Conservation (phyloP, 2,113 vertebrate genomes). For the Ageneiosus marmoratus region DNA sequence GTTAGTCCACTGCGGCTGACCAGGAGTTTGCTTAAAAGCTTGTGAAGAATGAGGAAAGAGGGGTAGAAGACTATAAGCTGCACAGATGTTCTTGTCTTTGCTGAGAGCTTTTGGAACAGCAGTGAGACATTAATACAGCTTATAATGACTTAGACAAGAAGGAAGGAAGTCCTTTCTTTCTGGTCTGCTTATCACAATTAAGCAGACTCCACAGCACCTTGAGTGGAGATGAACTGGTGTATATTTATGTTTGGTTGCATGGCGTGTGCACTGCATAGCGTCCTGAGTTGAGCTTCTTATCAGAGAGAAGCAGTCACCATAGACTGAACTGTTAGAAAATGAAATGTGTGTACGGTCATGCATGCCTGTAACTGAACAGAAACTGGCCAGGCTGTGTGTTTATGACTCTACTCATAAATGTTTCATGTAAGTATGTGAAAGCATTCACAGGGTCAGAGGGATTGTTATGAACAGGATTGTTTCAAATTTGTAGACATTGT, state of each 20-base stretch:
- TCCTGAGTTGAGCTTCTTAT: conserved; percentile 3
- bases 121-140: background rate
- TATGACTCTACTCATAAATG: background rate
- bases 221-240: conserved; percentile 4
- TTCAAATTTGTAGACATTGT: background rate
- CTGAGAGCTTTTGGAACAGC: conserved; percentile 36
- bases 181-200: conserved; percentile 42
- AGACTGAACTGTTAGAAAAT: background rate
- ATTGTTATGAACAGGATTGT: background rate
- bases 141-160: background rate
- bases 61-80: conserved; percentile 19
- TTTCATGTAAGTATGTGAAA: background rate
- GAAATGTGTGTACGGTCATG: background rate
- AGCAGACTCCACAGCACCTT: background rate
- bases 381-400: conserved; percentile 4
- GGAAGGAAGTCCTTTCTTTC: conserved; percentile 48
- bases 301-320: background rate
- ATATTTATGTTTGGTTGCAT: conserved; percentile 2
- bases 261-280: background rate
- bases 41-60: conserved; percentile 15
- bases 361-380: background rate
- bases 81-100: conserved; percentile 52
- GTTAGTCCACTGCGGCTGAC: conserved; percentile 54
- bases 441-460: background rate
- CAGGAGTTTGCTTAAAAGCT: conserved; percentile 35